phyloP scores from a whole-genome alignment of 2,797 vertebrate genomes.

The Sebastes oblongus region DNA sequence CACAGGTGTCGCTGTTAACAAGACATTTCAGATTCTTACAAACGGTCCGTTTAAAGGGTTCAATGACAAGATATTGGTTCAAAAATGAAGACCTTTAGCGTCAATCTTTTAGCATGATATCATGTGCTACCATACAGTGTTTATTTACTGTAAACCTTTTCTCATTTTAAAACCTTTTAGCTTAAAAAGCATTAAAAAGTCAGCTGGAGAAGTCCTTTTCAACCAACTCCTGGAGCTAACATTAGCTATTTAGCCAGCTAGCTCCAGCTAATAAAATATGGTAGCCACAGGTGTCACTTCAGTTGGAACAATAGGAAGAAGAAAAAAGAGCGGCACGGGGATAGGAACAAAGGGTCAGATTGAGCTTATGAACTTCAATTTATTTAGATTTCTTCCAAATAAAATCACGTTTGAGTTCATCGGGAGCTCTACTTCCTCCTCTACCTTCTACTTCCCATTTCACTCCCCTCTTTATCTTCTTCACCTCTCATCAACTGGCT shows the following conservation, averaged over 20 bases:
- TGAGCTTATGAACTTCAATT: neutral
- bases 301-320: neutral
- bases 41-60: too few relatives aligned
- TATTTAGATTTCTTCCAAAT: neutral
- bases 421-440: neutral
- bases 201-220: neutral
- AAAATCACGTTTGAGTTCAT: neutral
- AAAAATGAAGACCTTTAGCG: neutral
- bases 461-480: neutral
- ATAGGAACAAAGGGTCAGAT: neutral
- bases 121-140: too few relatives aligned
- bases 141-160: neutral
- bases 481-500: conserved; percentile 27
- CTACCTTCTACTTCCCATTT: neutral
- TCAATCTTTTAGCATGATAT: neutral
- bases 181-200: neutral
- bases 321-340: neutral
- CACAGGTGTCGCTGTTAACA: too few relatives aligned
- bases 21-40: too few relatives aligned
- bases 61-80: too few relatives aligned
- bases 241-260: neutral
- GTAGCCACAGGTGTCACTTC: neutral
- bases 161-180: neutral
- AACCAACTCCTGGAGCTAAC: neutral
- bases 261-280: neutral